Percentiles rank a stretch among this genome's conserved stretches.
Evolutionary conservation across 1,140 invertebrate species (phyloP).

Genomic region (Tenebrio molitor): DNA sequence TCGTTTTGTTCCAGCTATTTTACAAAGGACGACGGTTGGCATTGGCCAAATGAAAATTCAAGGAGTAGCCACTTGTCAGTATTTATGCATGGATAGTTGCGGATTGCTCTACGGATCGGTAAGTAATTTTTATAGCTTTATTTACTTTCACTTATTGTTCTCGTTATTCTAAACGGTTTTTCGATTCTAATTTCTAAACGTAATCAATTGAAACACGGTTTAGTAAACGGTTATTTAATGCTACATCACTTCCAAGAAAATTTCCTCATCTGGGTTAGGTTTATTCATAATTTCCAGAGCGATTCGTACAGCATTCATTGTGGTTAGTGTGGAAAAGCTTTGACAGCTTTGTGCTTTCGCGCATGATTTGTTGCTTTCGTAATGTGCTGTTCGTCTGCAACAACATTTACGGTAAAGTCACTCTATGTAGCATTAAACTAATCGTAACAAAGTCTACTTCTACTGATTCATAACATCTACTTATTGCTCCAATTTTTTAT

Average conservation of each 20-base stretch:
- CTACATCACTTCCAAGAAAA: background rate
- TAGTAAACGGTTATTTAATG: constrained; percentile 18
- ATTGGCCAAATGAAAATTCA: constrained; percentile 86
- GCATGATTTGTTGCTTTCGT: constrained; percentile 1
- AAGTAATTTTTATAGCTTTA: constrained; percentile 68
- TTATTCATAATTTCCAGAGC: background rate
- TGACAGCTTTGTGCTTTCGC: background rate
- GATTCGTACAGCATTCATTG: background rate
- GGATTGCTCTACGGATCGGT: constrained; percentile 88
- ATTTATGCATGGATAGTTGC: constrained; percentile 87
- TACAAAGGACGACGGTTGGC: constrained; percentile 83
- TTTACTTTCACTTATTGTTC: constrained; percentile 34
- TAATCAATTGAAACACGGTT: constrained; percentile 22
- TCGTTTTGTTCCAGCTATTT: constrained; percentile 79
- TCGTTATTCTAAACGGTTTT: constrained; percentile 15
- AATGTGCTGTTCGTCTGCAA: background rate
- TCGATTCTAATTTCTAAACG: constrained; percentile 25
- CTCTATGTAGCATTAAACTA: too few species aligned
- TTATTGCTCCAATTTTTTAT: too few species aligned
- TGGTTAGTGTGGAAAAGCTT: too few species aligned
- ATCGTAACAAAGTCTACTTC: too few species aligned
- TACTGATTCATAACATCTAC: too few species aligned
- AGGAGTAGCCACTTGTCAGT: constrained; percentile 85
- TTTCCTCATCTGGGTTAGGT: too few species aligned
- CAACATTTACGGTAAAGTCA: too few species aligned